A percentile compares a stretch with the other conserved stretches of the same genome.
These are phyloP conservation scores for Chondrosia reniformis DNA, from an alignment of 37 sponge, comb jelly and placozoan species.

Conservation along the genomic window DNA sequence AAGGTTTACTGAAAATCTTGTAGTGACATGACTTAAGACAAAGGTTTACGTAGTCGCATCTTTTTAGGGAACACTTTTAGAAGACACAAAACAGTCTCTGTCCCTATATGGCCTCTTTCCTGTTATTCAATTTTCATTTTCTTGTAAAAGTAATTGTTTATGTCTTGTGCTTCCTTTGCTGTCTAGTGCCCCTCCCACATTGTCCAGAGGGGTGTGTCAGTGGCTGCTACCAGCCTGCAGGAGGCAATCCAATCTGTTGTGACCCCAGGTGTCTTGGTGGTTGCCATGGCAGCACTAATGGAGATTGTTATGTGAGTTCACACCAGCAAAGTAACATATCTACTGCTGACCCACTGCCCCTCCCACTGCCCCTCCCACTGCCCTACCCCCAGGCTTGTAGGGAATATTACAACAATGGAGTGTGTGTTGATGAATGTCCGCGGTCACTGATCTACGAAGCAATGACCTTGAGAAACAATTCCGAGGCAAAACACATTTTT, in stretches of 20 bases:
- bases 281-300: background rate
- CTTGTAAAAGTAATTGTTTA: no score
- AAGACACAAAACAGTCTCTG: no score
- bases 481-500: constrained; percentile 22
- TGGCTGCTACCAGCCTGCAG: background rate
- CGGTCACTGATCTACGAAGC: constrained; percentile 35
- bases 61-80: no score
- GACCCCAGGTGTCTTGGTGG: constrained; percentile 14
- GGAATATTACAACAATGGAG: constrained; percentile 47
- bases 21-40: no score
- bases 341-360: background rate
- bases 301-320: constrained; percentile 7
- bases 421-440: constrained; percentile 57
- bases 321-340: background rate
- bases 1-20: no score
- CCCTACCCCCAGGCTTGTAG: constrained; percentile 50
- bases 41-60: no score
- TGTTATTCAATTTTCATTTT: no score
- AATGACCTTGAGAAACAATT: constrained; percentile 12
- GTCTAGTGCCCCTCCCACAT: background rate
- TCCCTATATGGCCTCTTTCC: no score
- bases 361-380: background rate
- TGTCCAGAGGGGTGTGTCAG: background rate
- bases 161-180: no score
- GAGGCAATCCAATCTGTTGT: background rate